Percentiles rank a stretch among this genome's conserved stretches.
Evolutionary conservation across 35 echinoderm and acorn worm species (phyloP).

Genomic region (Ophiothrix spiculata): DNA sequence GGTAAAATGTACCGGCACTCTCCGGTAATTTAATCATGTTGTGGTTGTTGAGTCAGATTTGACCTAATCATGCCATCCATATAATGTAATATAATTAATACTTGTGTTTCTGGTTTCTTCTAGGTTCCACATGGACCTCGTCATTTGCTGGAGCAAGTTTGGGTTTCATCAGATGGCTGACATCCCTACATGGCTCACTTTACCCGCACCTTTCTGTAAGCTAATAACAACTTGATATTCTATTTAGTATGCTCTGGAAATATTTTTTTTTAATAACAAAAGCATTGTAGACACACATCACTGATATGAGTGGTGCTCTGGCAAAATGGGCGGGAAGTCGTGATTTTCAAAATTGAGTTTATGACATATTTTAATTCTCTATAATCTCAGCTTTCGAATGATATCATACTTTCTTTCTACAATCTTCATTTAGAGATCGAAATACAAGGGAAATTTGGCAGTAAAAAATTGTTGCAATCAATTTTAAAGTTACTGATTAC

Average conservation of each 20-base stretch:
- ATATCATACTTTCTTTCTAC: too few species aligned
- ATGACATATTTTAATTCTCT: too few species aligned
- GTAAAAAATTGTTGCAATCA: too few species aligned
- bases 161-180: slow-evolving; percentile 47
- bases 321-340: too few species aligned
- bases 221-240: slow-evolving; percentile 13
- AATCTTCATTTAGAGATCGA: too few species aligned
- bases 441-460: too few species aligned
- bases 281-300: too few species aligned
- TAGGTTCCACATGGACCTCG: slow-evolving; percentile 60
- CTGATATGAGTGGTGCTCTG: too few species aligned
- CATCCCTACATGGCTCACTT: slow-evolving; percentile 84
- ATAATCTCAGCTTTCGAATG: too few species aligned
- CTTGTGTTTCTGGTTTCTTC: slow-evolving; percentile 9
- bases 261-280: not conserved
- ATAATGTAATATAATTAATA: not conserved
- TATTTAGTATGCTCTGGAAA: not conserved
- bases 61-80: not conserved
- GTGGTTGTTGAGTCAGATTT: not conserved
- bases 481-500: too few species aligned
- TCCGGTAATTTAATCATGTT: not conserved
- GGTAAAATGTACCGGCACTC: not conserved
- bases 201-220: slow-evolving; percentile 94
- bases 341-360: too few species aligned
- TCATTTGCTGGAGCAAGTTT: slow-evolving; percentile 65